Evolutionary conservation across 1,140 invertebrate genomes (phyloP).

Genomic region (Pemphigus obesinymphae): DNA sequence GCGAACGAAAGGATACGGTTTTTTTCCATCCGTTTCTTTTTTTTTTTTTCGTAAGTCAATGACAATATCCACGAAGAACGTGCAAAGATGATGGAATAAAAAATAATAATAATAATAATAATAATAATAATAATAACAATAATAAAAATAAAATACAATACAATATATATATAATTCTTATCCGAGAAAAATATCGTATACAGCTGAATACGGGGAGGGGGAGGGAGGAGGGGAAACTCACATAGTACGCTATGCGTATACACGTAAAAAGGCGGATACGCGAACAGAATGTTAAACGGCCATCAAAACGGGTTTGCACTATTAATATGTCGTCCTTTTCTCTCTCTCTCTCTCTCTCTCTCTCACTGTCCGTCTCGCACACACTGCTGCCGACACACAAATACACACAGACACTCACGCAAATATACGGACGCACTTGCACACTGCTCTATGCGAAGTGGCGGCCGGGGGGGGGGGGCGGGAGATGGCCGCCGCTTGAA

Average conservation of each 20-base stretch:
- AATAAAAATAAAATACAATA: too few relatives aligned
- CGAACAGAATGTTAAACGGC: slow-evolving; percentile 40
- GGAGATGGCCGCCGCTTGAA: slow-evolving; percentile 20
- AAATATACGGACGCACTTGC: too few relatives aligned
- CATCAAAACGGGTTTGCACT: slow-evolving; percentile 33
- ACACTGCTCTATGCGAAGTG: not conserved
- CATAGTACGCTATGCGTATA: not conserved
- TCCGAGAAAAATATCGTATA: not conserved
- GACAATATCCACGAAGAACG: too few relatives aligned
- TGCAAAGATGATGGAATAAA: not conserved
- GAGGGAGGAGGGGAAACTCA: not conserved
- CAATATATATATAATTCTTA: not conserved
- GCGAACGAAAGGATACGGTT: not conserved
- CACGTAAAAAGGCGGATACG: not conserved
- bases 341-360: too few relatives aligned
- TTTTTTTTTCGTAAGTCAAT: too few relatives aligned
- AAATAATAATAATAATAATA: too few relatives aligned
- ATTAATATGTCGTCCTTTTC: slow-evolving; percentile 26
- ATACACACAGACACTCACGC: too few relatives aligned
- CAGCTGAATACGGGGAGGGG: not conserved
- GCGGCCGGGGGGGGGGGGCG: not conserved
- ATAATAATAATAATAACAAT: too few relatives aligned
- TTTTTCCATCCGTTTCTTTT: too few relatives aligned
- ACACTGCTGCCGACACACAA: too few relatives aligned
- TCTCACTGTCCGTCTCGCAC: not conserved